Conservation (phyloP, 92 coral and sea anemone genomes). For the Epizoanthus stellaris region DNA sequence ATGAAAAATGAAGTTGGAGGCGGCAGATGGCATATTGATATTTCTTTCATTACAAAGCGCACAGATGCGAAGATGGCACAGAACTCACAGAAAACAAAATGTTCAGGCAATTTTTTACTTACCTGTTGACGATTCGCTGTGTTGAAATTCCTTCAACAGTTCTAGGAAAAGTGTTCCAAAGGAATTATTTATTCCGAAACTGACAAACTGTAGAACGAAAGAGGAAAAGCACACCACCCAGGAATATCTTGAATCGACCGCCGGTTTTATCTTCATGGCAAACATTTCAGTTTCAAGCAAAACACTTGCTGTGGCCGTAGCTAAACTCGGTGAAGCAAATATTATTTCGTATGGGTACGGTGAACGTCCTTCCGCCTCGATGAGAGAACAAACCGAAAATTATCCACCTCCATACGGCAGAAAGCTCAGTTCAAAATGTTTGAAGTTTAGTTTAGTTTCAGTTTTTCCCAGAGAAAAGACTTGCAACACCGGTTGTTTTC, state of each 20-base stretch:
- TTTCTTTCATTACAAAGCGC: too few species aligned
- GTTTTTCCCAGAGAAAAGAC: neutral
- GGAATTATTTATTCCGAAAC: conserved; percentile 24
- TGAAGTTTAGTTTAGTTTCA: neutral
- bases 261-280: conserved; percentile 7
- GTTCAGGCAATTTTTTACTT: neutral
- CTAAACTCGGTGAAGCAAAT: neutral
- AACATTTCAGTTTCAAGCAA: neutral
- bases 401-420: neutral
- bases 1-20: too few species aligned
- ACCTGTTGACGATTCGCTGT: conserved; percentile 37
- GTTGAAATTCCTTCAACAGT: conserved; percentile 33
- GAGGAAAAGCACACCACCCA: conserved; percentile 36
- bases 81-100: too few species aligned
- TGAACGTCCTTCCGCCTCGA: too few species aligned
- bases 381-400: neutral
- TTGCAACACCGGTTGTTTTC: conserved; percentile 41
- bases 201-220: conserved; percentile 26
- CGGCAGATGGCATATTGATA: too few species aligned
- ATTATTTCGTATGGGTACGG: neutral
- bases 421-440: conserved; percentile 8
- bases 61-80: too few species aligned
- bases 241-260: conserved; percentile 33
- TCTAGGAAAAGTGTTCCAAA: conserved; percentile 40
- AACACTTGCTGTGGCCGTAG: too few species aligned